phyloP scores from a whole-genome alignment of 2,888 invertebrate species.

The Drosophila austrosaltans region DNA sequence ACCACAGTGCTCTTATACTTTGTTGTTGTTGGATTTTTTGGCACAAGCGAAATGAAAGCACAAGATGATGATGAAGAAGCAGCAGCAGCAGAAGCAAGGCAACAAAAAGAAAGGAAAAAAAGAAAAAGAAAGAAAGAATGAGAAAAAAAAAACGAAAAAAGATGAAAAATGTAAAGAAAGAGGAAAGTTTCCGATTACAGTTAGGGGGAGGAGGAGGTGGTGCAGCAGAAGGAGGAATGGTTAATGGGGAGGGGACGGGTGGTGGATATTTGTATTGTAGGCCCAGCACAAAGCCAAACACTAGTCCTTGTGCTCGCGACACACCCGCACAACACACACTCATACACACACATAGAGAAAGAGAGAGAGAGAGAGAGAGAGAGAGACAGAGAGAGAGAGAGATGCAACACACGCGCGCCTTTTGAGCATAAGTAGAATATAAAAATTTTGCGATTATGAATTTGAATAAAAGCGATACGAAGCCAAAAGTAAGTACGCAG shows the following conservation, averaged over 20 bases:
- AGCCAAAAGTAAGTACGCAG: slow-evolving; percentile 69
- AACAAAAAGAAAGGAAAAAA: slow-evolving; percentile 72
- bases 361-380: neutral
- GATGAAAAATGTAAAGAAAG: slow-evolving; percentile 78
- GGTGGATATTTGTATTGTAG: slow-evolving; percentile 55
- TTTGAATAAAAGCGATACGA: slow-evolving; percentile 81
- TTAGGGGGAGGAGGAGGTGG: neutral
- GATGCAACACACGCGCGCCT: slow-evolving; percentile 54
- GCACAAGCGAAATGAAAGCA: slow-evolving; percentile 76
- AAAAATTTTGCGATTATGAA: slow-evolving; percentile 82
- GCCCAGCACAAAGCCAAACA: slow-evolving; percentile 71
- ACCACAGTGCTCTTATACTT: neutral
- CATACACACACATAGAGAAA: slow-evolving; percentile 18
- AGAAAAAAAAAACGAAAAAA: slow-evolving; percentile 51
- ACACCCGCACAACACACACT: slow-evolving; percentile 29
- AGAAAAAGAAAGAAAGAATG: slow-evolving; percentile 14
- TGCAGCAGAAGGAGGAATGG: slow-evolving; percentile 1
- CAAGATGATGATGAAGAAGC: slow-evolving; percentile 33
- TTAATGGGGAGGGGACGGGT: neutral
- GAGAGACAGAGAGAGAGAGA: neutral
- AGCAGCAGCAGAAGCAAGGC: slow-evolving; percentile 71
- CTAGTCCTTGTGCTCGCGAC: slow-evolving; percentile 48
- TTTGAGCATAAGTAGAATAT: slow-evolving; percentile 77
- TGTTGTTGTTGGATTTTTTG: slow-evolving; percentile 62
- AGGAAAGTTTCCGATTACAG: slow-evolving; percentile 81